Conservation (phyloP, 2,113 vertebrate species). For the Brachirus orientalis region DNA sequence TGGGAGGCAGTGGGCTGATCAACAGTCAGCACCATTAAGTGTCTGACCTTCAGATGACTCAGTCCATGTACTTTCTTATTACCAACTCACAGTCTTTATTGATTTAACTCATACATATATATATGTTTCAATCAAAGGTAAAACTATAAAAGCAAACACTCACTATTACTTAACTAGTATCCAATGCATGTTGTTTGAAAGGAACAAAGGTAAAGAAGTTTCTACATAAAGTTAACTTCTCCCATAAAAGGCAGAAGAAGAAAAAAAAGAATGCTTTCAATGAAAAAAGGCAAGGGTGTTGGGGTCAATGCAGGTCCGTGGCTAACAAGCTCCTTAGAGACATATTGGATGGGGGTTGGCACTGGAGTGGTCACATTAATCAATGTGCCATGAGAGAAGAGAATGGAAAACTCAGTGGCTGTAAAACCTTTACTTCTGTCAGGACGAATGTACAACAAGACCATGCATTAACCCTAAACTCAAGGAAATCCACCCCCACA, state of each 20-base stretch:
- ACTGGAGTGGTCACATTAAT: conserved; percentile 55
- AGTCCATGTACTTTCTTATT: conserved; percentile 18
- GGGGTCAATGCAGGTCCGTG: conserved; percentile 63
- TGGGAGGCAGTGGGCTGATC: conserved; percentile 18
- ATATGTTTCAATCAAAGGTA: too few species aligned
- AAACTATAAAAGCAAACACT: neutral
- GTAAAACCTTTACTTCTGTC: conserved; percentile 55
- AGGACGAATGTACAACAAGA: conserved; percentile 44
- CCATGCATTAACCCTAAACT: conserved; percentile 45
- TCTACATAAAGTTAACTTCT: conserved; percentile 1
- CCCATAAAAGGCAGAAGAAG: neutral
- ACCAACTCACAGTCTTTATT: neutral
- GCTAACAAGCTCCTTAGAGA: conserved; percentile 77
- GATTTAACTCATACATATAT: too few species aligned
- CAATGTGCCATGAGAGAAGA: conserved; percentile 58
- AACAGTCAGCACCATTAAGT: conserved; percentile 53
- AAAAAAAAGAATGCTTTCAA: conserved; percentile 20
- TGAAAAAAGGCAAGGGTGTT: conserved; percentile 36
- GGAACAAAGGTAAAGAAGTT: neutral
- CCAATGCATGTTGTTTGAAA: neutral
- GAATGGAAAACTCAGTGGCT: conserved; percentile 60
- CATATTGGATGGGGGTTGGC: conserved; percentile 52
- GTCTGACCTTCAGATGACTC: conserved; percentile 34
- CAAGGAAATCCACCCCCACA: conserved; percentile 7
- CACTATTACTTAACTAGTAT: too few species aligned